These are phyloP conservation scores for Propsilocerus akamusi DNA, from an alignment of 1,140 invertebrate genomes.

Conservation along the genomic window DNA sequence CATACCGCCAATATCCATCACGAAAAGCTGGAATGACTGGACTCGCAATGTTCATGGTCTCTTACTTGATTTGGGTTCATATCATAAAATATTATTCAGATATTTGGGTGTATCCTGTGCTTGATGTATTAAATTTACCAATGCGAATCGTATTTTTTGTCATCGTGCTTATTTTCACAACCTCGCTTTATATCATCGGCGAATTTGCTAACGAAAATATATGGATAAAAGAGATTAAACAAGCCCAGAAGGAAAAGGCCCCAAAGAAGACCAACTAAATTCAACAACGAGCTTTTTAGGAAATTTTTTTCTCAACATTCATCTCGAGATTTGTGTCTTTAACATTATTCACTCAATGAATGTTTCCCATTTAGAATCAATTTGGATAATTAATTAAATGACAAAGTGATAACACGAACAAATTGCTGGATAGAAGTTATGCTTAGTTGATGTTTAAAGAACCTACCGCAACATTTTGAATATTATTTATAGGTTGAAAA, in stretches of 20 bases:
- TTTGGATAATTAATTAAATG: no score
- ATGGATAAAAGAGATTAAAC: constrained; percentile 47
- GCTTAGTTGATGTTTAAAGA: no score
- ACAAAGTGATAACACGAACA: no score
- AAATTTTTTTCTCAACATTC: no score
- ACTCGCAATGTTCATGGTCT: constrained; percentile 38
- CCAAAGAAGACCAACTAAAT: constrained; percentile 29
- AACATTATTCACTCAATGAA: no score
- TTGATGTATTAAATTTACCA: constrained; percentile 50
- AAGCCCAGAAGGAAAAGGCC: constrained; percentile 25
- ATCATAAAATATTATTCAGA: constrained; percentile 50
- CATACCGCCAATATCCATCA: constrained; percentile 50
- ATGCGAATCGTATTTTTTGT: constrained; percentile 52
- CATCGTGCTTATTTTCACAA: constrained; percentile 32
- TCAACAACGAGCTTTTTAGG: no score
- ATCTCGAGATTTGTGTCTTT: no score
- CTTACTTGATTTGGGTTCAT: constrained; percentile 58
- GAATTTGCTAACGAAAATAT: constrained; percentile 46
- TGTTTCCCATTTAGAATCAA: no score
- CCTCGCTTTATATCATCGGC: constrained; percentile 43
- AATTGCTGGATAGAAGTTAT: no score
- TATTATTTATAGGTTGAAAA: no score
- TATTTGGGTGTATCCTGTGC: constrained; percentile 73
- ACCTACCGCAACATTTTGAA: no score
- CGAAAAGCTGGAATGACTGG: constrained; percentile 35